Conservation (phyloP, 2,113 vertebrate species). For the Oreochromis aureus region DNA sequence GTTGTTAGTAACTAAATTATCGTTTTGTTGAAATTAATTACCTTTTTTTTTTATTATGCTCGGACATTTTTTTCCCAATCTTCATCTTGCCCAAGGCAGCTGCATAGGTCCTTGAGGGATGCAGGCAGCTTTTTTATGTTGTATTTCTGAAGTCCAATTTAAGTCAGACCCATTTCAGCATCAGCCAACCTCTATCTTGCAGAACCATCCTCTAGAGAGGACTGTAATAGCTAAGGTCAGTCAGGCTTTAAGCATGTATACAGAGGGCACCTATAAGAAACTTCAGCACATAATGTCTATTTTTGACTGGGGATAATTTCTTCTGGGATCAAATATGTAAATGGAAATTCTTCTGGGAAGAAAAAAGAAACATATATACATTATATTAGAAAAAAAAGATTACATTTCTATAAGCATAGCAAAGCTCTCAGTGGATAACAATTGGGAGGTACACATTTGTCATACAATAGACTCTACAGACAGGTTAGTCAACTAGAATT, state of each 20-base stretch:
- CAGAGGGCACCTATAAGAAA: constrained; percentile 25
- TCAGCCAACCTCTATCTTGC: constrained; percentile 26
- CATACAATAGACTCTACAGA: not conserved
- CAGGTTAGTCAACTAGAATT: not conserved
- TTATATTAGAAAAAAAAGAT: not conserved
- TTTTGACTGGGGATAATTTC: constrained; percentile 28
- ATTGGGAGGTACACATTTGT: not conserved
- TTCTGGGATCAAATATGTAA: constrained; percentile 4
- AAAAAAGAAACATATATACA: not conserved
- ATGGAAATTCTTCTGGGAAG: not conserved
- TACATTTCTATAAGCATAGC: not conserved
- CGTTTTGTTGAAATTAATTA: constrained; percentile 28
- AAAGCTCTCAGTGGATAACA: not conserved
- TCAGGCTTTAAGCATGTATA: constrained; percentile 28
- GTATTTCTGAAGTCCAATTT: constrained; percentile 28
- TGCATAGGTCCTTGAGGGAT: constrained; percentile 13
- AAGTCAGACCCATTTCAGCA: constrained; percentile 45
- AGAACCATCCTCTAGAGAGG: constrained; percentile 38
- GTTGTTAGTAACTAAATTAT: constrained; percentile 22
- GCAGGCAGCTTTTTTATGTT: not conserved
- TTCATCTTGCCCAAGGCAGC: constrained; percentile 21
- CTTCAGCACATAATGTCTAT: constrained; percentile 37
- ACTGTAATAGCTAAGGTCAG: constrained; percentile 44
- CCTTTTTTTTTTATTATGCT: constrained; percentile 9
- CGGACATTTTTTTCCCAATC: constrained; percentile 12